Evolutionary conservation across 2,888 invertebrate species (phyloP).

Genomic region (Tipula vernalis): DNA sequence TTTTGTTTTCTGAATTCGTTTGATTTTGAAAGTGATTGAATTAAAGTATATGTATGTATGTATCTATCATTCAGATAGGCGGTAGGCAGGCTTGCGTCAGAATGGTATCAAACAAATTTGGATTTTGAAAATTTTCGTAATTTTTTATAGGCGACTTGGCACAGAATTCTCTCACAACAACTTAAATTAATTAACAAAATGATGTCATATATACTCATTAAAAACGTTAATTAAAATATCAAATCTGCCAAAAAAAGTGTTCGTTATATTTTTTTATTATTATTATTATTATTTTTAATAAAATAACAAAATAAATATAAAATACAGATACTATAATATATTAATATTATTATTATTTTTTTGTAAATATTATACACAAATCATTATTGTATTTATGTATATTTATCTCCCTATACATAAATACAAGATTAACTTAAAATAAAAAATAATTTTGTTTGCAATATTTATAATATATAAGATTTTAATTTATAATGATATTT

Average conservation of each 20-base stretch:
- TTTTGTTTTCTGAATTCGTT: not conserved
- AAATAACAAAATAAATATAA: not conserved
- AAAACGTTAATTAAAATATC: not conserved
- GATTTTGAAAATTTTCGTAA: not conserved
- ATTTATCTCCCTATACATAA: not conserved
- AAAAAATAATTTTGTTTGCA: not conserved
- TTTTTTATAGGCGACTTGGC: not conserved
- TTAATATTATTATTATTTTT: not conserved
- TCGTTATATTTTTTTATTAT: not conserved
- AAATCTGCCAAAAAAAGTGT: slow-evolving; percentile 10
- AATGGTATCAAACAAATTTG: not conserved
- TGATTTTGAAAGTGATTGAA: not conserved
- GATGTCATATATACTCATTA: not conserved
- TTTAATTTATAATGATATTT: not conserved
- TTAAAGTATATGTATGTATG: too few relatives aligned
- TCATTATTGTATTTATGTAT: not conserved
- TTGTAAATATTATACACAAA: not conserved
- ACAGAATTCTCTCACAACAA: not conserved
- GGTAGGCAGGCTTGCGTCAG: too few relatives aligned
- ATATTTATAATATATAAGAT: not conserved
- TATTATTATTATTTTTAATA: not conserved
- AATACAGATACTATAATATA: not conserved
- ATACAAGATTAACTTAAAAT: not conserved
- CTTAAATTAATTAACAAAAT: not conserved
- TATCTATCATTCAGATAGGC: too few relatives aligned